Evolutionary conservation across 2,113 vertebrate species (phyloP).

Genomic region (Penelope pileata): DNA sequence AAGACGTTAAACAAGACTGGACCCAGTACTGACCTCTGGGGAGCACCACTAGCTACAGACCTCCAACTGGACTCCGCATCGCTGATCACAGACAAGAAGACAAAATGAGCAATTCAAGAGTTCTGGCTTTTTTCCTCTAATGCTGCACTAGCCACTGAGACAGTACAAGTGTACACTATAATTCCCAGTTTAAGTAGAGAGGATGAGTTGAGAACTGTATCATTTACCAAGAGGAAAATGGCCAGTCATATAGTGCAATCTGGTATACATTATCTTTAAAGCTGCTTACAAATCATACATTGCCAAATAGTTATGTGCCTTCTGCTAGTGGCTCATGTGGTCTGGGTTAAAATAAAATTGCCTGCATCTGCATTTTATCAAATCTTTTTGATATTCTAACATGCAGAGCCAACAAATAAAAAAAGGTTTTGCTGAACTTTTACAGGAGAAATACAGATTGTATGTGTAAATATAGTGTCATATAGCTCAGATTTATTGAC

Average conservation of each 20-base stretch:
- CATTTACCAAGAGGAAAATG: slow-evolving; percentile 23
- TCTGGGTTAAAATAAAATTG: slow-evolving; percentile 10
- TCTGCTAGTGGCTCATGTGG: background rate
- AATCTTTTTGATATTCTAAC: background rate
- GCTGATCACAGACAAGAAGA: background rate
- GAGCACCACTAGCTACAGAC: too few species aligned
- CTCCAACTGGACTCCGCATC: too few species aligned
- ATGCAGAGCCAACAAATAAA: background rate
- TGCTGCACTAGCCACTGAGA: background rate
- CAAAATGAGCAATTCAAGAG: background rate
- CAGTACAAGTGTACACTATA: background rate
- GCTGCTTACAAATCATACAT: background rate
- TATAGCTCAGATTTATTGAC: background rate
- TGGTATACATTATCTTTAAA: background rate
- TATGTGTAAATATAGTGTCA: background rate
- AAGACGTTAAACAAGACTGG: too few species aligned
- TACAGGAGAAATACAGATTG: background rate
- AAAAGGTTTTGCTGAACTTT: background rate
- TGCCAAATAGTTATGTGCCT: background rate
- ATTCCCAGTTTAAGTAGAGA: slow-evolving; percentile 13
- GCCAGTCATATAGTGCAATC: background rate
- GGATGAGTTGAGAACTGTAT: background rate
- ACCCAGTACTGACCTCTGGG: too few species aligned
- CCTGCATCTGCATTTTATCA: slow-evolving; percentile 46
- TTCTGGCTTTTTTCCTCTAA: background rate